Conservation (phyloP, 2,113 vertebrate species). For the Rhinoderma darwinii region DNA sequence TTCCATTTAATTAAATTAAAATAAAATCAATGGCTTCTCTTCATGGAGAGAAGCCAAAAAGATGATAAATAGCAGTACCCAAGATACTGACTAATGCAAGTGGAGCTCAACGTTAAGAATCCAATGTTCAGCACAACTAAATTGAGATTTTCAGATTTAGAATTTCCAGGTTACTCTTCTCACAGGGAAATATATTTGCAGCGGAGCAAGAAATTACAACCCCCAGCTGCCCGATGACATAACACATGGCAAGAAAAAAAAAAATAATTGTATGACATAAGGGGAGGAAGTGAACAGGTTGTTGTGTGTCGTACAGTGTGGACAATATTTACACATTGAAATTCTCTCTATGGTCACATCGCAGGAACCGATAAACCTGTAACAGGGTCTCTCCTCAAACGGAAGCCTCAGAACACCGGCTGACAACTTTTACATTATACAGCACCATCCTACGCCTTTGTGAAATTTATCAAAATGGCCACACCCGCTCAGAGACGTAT, state of each 20-base stretch:
- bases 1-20: no score
- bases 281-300: neutral
- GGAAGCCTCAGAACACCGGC: conserved; percentile 3
- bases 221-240: no score
- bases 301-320: conserved; percentile 43
- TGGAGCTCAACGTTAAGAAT: neutral
- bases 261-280: neutral
- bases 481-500: neutral
- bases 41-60: no score
- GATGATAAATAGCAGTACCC: no score
- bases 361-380: neutral
- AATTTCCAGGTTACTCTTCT: neutral
- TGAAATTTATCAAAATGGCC: neutral
- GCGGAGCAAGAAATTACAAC: conserved; percentile 63
- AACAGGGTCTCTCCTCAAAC: neutral
- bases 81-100: no score
- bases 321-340: conserved; percentile 55
- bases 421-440: neutral
- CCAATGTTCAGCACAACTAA: no score
- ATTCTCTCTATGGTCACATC: conserved; percentile 12
- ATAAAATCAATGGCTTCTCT: no score
- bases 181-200: neutral
- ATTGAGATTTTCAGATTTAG: neutral
- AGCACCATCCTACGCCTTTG: neutral
- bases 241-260: conserved; percentile 66